Percentiles rank a stretch among this genome's conserved stretches.
Evolutionary conservation across 1,140 invertebrate species (phyloP).

Genomic region (Leptinotarsa undecemlineata): DNA sequence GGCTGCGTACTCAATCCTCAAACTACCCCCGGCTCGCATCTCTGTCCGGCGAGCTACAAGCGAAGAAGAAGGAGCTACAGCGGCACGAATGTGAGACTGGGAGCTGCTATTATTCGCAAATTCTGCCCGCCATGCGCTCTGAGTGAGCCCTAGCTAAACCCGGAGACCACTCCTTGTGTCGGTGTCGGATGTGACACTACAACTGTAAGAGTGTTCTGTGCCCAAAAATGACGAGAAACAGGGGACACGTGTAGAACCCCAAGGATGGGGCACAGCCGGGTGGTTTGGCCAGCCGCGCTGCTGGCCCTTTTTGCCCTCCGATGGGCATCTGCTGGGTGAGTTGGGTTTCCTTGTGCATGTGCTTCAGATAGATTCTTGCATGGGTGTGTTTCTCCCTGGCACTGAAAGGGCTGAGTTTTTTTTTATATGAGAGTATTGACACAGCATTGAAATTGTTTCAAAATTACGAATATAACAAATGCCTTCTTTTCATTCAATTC

Average conservation of each 20-base stretch:
- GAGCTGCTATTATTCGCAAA: conserved; percentile 50
- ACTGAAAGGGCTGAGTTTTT: background rate
- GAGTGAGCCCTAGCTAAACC: conserved; percentile 44
- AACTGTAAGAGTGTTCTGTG: conserved; percentile 46
- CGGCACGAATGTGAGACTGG: conserved; percentile 20
- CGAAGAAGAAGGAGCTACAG: conserved; percentile 1
- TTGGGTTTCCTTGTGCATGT: conserved; percentile 23
- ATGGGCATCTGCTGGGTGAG: conserved; percentile 49
- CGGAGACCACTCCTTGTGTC: conserved; percentile 53
- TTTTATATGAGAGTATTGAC: background rate
- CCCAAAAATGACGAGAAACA: conserved; percentile 47
- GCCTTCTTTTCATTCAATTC: background rate
- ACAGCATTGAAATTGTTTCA: background rate
- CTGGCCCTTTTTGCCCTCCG: conserved; percentile 49
- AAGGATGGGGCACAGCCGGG: conserved; percentile 52
- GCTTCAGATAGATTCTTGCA: background rate
- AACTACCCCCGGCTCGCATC: conserved; percentile 11
- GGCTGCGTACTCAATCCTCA: conserved; percentile 40
- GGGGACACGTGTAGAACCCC: conserved; percentile 53
- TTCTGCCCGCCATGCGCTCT: conserved; percentile 51
- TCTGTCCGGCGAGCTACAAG: background rate
- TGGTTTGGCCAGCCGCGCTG: conserved; percentile 52
- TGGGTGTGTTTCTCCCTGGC: conserved; percentile 6
- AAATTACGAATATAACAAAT: background rate
- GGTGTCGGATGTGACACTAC: conserved; percentile 52